Conservation (phyloP, 1,140 invertebrate species). For the Drosophila truncata region DNA sequence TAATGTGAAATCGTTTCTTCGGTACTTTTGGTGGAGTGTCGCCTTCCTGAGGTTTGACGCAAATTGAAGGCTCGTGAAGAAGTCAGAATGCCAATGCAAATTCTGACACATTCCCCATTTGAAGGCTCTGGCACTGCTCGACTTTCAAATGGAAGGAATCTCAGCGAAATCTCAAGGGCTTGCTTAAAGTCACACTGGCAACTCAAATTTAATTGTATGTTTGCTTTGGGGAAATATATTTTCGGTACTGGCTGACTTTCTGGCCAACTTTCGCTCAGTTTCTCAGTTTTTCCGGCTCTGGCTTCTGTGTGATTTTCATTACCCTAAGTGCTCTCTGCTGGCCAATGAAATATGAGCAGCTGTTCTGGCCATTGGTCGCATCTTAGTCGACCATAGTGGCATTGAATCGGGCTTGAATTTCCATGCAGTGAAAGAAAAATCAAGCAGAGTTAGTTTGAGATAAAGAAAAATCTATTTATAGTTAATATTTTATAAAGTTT, state of each 20-base stretch:
- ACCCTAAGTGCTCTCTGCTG: conserved; percentile 28
- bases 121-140: conserved; percentile 12
- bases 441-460: background rate
- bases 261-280: conserved; percentile 13
- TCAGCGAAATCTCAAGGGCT: conserved; percentile 29
- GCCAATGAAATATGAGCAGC: conserved; percentile 41
- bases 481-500: background rate
- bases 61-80: conserved; percentile 63
- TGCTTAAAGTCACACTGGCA: conserved; percentile 18
- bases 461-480: background rate
- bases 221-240: conserved; percentile 21
- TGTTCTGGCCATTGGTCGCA: conserved; percentile 25
- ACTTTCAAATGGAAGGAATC: conserved; percentile 32
- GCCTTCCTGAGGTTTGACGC: conserved; percentile 65
- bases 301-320: conserved; percentile 44
- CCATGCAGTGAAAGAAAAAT: conserved; percentile 6
- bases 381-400: conserved; percentile 26
- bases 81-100: conserved; percentile 25
- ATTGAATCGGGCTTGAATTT: conserved; percentile 14
- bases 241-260: conserved; percentile 6
- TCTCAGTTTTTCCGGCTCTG: conserved; percentile 11
- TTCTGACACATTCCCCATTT: conserved; percentile 23
- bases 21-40: background rate
- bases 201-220: conserved; percentile 33
- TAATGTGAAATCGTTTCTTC: conserved; percentile 58